A percentile compares a stretch with the other conserved stretches of the same genome.
Evolutionary conservation across 2,113 vertebrate genomes (phyloP).

Genomic region (Ceratotherium simum): DNA sequence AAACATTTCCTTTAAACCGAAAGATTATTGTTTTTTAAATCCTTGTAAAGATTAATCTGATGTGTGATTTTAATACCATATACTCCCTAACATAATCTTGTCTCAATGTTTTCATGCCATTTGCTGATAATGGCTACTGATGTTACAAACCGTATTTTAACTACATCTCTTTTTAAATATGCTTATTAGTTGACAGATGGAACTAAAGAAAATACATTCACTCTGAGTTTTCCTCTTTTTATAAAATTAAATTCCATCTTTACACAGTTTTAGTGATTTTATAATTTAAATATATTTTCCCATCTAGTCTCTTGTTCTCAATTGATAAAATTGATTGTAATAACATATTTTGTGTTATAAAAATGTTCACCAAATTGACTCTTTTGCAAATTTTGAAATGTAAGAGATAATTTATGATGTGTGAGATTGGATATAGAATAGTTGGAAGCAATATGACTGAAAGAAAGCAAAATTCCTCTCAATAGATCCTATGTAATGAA

Average conservation of each 20-base stretch:
- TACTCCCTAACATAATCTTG: neutral
- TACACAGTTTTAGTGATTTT: neutral
- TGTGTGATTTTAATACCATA: neutral
- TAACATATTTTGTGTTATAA: neutral
- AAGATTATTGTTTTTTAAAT: neutral
- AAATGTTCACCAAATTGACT: neutral
- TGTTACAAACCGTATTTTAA: conserved; percentile 33
- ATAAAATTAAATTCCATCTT: conserved; percentile 29
- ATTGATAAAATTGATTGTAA: conserved; percentile 1
- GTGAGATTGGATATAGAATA: neutral
- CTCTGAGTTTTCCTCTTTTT: neutral
- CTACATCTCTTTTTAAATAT: neutral
- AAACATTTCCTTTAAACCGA: neutral
- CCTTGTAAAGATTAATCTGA: neutral
- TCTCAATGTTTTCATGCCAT: neutral
- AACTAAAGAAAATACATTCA: neutral
- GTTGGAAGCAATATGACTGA: neutral
- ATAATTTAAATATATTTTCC: neutral
- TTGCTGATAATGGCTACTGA: neutral
- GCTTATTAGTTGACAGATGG: neutral
- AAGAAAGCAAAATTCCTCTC: neutral
- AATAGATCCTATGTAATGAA: neutral
- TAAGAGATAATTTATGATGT: conserved; percentile 49
- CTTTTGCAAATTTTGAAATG: conserved; percentile 11
- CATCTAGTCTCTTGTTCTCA: neutral